Evolutionary conservation across 2,888 invertebrate species (phyloP), one percentile per base, ranked within the genome.

Genomic region (Tanypteryx hageni): DNA sequence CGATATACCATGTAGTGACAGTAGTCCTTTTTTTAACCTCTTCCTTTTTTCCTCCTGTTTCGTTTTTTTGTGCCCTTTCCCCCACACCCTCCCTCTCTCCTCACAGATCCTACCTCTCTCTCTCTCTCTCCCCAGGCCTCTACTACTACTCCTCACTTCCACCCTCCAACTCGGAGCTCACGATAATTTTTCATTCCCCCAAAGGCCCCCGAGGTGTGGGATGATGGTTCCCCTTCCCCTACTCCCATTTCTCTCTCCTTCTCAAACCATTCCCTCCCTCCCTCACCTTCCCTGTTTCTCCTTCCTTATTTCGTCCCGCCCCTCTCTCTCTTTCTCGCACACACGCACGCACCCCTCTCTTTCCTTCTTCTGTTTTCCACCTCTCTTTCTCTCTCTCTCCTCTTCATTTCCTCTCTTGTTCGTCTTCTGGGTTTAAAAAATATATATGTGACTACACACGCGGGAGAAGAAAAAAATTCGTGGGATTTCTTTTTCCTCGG

Each of bases 21-120:
- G 76, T 76, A 27, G 27, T 76, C 76, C 76, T 76, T 76, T 76
- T 76, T 68, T 68, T 68, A 68, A 68, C 68, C n/a, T 68, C n/a
- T 68, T 18, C 68, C n/a, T 68, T 64, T 68, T 68, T 68, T 68
- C 68, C 68, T 22, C 22, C 68, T 68, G 68, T 68, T 68, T 68
- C 68, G 68, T 68, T 22, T 22, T 68, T 68, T 68, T 68, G 68
- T 68, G 18, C 22, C 22, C 68, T 44, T 44, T 44, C 44, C 44
- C 64, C 68, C 68, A 27, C 27, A 22, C 44, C 44, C 44, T 68
- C 22, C 68, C 44, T 44, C 44, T 3, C 5, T 22, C 68, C 68
- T 76, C 27, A n/a, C 44, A 44, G 44, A 44, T 44, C 44, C 44
- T 44, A 44, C 44, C 44, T 44, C 76, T 76, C 27, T 76, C 44